phyloP scores from a whole-genome alignment of 2,888 invertebrate genomes.

The Drosophila picticornis region DNA sequence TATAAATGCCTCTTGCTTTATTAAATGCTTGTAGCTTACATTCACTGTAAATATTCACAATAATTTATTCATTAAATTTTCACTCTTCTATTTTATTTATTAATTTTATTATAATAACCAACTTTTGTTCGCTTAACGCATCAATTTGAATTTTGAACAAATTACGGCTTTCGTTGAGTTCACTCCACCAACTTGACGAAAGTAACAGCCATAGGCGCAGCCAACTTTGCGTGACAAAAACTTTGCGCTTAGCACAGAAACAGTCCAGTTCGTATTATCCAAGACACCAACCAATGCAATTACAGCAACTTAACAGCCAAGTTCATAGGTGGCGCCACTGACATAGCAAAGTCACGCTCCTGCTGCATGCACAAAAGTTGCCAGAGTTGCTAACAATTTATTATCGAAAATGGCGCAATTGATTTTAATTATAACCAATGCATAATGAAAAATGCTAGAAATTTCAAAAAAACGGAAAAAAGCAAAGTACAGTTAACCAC shows the following conservation, averaged over 20 bases:
- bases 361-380: background rate
- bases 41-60: background rate
- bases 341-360: constrained; percentile 2
- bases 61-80: background rate
- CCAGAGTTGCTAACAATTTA: background rate
- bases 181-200: constrained; percentile 6
- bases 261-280: background rate
- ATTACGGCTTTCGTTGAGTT: constrained; percentile 1
- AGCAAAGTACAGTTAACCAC: constrained; percentile 8
- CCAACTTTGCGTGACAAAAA: constrained; percentile 19
- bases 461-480: background rate
- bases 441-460: background rate
- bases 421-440: constrained; percentile 1
- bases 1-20: background rate
- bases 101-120: background rate
- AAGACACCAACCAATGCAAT: background rate
- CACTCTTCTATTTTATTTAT: background rate
- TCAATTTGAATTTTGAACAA: background rate
- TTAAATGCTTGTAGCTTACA: background rate
- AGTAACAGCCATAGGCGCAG: constrained; percentile 6
- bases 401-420: constrained; percentile 38
- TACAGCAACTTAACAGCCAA: no score
- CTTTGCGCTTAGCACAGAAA: constrained; percentile 4
- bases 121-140: background rate
- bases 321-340: constrained; percentile 27